A percentile compares a stretch with the other conserved stretches of the same genome.
Conservation (phyloP, 2,888 invertebrate genomes). For the Catocala nupta region DNA sequence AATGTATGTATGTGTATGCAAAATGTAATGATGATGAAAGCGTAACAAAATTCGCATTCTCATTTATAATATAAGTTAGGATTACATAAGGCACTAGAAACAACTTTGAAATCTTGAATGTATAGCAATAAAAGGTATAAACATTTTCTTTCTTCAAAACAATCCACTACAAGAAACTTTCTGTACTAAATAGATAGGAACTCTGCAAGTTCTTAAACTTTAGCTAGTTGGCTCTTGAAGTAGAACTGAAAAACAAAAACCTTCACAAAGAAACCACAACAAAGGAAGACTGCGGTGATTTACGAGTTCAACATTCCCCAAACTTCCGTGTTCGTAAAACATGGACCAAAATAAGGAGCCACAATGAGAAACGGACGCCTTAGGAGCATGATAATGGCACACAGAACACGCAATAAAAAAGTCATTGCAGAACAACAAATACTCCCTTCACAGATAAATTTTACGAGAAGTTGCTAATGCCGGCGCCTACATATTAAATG, state of each 20-base stretch:
- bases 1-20: too few relatives aligned
- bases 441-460: not conserved
- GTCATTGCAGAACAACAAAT: slow-evolving; percentile 7
- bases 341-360: slow-evolving; percentile 14
- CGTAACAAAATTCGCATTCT: too few relatives aligned
- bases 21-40: too few relatives aligned
- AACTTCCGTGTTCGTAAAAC: slow-evolving; percentile 6
- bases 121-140: too few relatives aligned
- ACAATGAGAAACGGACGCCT: slow-evolving; percentile 2
- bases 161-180: too few relatives aligned
- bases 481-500: too few relatives aligned
- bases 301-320: slow-evolving; percentile 1
- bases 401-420: slow-evolving; percentile 21
- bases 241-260: not conserved
- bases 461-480: not conserved
- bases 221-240: not conserved
- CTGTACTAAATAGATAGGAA: too few relatives aligned
- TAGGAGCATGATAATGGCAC: slow-evolving; percentile 7
- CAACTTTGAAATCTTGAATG: too few relatives aligned
- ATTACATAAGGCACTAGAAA: too few relatives aligned
- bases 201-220: not conserved
- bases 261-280: not conserved
- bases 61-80: too few relatives aligned
- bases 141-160: too few relatives aligned
- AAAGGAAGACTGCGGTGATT: not conserved